phyloP scores from a whole-genome alignment of 2,113 vertebrate species.

The Eretmochelys imbricata region DNA sequence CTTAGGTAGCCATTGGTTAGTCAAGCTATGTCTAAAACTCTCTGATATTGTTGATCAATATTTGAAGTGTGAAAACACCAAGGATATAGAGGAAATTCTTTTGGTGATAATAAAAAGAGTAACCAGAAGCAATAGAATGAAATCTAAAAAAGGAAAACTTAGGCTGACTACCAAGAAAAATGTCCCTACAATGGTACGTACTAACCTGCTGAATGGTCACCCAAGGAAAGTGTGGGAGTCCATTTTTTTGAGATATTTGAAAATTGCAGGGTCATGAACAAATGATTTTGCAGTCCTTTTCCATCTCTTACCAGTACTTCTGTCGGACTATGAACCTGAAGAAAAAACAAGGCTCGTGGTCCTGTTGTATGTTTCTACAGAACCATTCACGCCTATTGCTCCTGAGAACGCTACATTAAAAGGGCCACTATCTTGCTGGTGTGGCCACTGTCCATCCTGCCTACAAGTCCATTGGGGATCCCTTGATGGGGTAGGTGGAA shows the following conservation, averaged over 20 bases:
- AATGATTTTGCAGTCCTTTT: neutral
- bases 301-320: neutral
- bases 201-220: neutral
- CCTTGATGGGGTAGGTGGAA: neutral
- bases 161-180: neutral
- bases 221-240: neutral
- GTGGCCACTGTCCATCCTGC: neutral
- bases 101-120: neutral
- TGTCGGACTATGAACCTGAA: neutral
- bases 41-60: neutral
- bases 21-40: neutral
- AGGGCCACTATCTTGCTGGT: neutral
- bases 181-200: neutral
- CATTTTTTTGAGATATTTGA: neutral
- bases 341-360: neutral
- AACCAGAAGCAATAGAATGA: neutral
- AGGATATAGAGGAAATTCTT: neutral
- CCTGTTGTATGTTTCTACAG: neutral
- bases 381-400: neutral
- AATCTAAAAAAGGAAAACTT: neutral
- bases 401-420: neutral
- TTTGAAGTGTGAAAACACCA: neutral
- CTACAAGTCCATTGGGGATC: neutral
- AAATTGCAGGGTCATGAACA: neutral
- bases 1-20: neutral